Evolutionary conservation across 2,797 vertebrate genomes (phyloP), one percentile per base, ranked within the genome.

Genomic region (Paedocypris micromegethes): DNA sequence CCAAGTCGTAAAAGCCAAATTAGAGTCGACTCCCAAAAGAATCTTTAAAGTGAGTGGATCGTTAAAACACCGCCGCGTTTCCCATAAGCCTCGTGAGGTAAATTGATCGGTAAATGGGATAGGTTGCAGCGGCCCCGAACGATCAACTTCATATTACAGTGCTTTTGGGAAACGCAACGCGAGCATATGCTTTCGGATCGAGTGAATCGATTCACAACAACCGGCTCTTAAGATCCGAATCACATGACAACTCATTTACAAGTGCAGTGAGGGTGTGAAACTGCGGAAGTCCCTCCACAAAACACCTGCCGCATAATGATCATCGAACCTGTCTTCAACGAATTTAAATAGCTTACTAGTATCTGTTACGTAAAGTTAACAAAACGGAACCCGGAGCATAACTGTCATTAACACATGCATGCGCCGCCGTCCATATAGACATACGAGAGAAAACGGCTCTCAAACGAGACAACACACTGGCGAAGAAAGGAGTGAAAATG

Each of bases 231-330:
- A 23, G 52, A 66, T 66, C 2, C 64, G 53, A 48, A 2, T 66
- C 53, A 8, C 5, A 44, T 5, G 0, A 53, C 2, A 6, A 55
- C 8, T 66, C 38, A 45, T 56, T 48, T 37, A 7, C 37, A 48
- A 38, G 52, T 44, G 40, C 41, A 23, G 58, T 43, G 5, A n/a
- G 48, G 49, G 43, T 48, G 66, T 53, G 50, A 63, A 52, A 75
- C 52, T 63, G 51, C 68, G 69, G 72, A 77, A 75, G 72, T 69
- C 54, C 4, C 37, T 64, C 23, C 9, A 55, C 66, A 39, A 56
- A 53, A 49, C 75, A 77, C 76, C 76, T 77, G 76, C 76, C 57
- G 49, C 53, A 55, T 65, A 52, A 59, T 71, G 38, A 57, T 58
- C 43, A 48, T n/a, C 63, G 44, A 5, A 6, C 41, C 48, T 47